Evolutionary conservation across 2,888 invertebrate species (phyloP).

Genomic region (Drosophila hamatofila): DNA sequence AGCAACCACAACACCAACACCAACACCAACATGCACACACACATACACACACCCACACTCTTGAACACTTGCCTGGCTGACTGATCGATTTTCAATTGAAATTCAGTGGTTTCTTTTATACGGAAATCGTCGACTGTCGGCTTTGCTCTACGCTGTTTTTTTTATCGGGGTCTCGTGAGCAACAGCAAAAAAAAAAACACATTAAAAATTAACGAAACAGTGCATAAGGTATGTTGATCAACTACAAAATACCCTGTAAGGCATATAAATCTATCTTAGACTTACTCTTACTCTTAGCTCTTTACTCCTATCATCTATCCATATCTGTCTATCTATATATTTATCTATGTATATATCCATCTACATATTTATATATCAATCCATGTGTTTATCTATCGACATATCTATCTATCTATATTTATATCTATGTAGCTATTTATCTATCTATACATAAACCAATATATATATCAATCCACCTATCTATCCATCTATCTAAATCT

Average conservation of each 20-base stretch:
- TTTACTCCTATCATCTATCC: too few species aligned
- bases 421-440: not conserved
- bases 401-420: not conserved
- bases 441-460: not conserved
- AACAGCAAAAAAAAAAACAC: slow-evolving; percentile 2
- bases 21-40: slow-evolving; percentile 10
- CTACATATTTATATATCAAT: too few species aligned
- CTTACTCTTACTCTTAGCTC: not conserved
- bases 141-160: slow-evolving; percentile 30
- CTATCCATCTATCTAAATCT: not conserved
- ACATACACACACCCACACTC: not conserved
- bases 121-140: slow-evolving; percentile 38
- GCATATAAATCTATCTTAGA: not conserved
- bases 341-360: too few species aligned
- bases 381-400: not conserved
- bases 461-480: not conserved
- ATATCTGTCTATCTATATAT: too few species aligned
- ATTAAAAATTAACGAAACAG: not conserved
- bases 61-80: slow-evolving; percentile 20
- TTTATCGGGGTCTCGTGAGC: slow-evolving; percentile 4
- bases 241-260: slow-evolving; percentile 1
- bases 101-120: slow-evolving; percentile 72
- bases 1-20: slow-evolving; percentile 36
- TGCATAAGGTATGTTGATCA: not conserved
- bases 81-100: slow-evolving; percentile 79